Evolutionary conservation across 2,113 vertebrate genomes (phyloP).

Genomic region (Pelecanus crispus): DNA sequence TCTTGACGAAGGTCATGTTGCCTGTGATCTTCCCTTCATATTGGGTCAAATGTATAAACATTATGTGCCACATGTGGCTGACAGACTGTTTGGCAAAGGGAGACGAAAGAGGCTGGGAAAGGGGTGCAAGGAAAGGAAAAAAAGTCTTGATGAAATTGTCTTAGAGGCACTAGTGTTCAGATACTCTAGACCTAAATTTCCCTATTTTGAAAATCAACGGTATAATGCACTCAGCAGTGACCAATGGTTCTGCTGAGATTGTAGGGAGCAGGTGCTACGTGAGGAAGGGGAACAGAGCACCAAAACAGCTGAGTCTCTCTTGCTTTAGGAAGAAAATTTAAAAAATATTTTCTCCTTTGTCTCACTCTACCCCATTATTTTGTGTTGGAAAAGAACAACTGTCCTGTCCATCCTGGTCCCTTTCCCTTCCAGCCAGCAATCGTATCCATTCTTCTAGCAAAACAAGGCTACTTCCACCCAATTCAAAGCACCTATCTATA

Average conservation of each 20-base stretch:
- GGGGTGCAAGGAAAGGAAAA: not conserved
- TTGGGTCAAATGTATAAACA: not conserved
- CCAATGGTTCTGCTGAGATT: not conserved
- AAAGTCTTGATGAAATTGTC: not conserved
- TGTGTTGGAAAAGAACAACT: not conserved
- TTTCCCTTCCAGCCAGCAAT: not conserved
- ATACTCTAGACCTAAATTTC: not conserved
- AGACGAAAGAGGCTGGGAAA: not conserved
- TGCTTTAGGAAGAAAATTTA: not conserved
- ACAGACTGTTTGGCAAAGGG: not conserved
- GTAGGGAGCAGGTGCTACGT: not conserved
- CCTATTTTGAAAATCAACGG: not conserved
- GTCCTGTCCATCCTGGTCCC: not conserved
- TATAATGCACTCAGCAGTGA: not conserved
- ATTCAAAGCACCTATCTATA: not conserved
- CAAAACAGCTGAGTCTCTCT: not conserved
- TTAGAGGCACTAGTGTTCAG: not conserved
- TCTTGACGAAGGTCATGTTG: not conserved
- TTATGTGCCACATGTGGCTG: not conserved
- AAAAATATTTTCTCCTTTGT: not conserved
- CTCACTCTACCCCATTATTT: not conserved
- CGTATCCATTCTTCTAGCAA: not conserved
- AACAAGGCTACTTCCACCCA: not conserved
- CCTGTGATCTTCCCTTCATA: not conserved
- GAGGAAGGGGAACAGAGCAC: not conserved